Percentiles rank a stretch among this genome's conserved stretches.
Evolutionary conservation across 2,797 vertebrate species (phyloP).

Genomic region (Carapus acus): DNA sequence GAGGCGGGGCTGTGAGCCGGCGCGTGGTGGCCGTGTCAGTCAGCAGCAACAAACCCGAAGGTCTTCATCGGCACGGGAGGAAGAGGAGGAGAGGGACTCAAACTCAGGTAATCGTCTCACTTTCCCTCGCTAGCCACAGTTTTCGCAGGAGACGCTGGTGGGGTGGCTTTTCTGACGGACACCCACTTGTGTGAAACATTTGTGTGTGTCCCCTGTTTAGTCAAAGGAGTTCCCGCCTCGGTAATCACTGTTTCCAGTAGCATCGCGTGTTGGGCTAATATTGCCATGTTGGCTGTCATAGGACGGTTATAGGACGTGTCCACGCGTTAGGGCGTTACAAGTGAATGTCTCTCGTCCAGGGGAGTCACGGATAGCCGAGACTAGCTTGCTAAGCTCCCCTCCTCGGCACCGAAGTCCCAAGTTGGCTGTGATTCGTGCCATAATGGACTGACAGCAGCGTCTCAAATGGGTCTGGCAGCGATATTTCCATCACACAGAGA

Average conservation of each 20-base stretch:
- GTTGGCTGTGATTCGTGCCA: slow-evolving; percentile 32
- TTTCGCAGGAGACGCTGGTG: not conserved
- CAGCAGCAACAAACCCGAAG: slow-evolving; percentile 60
- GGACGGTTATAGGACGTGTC: not conserved
- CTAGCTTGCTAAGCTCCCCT: slow-evolving; percentile 25
- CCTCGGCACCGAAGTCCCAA: slow-evolving; percentile 27
- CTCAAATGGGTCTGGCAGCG: slow-evolving; percentile 19
- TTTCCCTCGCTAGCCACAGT: not conserved
- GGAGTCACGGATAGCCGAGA: not conserved
- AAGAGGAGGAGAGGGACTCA: slow-evolving; percentile 29
- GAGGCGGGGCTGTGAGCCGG: slow-evolving; percentile 41
- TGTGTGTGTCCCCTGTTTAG: not conserved
- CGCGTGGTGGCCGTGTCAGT: slow-evolving; percentile 62
- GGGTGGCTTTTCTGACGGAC: accelerated
- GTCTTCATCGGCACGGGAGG: slow-evolving; percentile 25
- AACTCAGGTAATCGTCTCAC: slow-evolving; percentile 46
- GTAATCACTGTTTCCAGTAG: slow-evolving; percentile 26
- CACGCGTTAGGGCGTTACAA: slow-evolving; percentile 6
- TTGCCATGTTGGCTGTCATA: not conserved
- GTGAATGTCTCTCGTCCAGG: too few relatives aligned
- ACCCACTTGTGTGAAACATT: not conserved
- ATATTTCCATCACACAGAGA: not conserved
- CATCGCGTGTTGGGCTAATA: slow-evolving; percentile 7
- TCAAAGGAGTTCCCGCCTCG: slow-evolving; percentile 25
- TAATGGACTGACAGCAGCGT: slow-evolving; percentile 30